Base-by-base conservation (phyloP, 2,888 invertebrate species). In the Osedax frankpressi region DNA sequence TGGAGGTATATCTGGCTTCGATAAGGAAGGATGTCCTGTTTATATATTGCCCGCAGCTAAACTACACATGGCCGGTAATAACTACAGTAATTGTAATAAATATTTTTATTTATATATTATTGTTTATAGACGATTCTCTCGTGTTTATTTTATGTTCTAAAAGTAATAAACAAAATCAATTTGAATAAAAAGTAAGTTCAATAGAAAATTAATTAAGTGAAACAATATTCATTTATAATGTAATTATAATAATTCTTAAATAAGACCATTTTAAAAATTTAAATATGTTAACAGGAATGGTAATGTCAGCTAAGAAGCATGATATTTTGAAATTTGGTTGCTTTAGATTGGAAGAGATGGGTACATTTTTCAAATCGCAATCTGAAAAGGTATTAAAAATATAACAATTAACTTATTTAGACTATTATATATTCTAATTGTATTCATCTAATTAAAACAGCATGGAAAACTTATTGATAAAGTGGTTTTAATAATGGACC, bases 31-130 rank as follows among this genome's bases (percentile, higher is more conserved):
- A 2, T 44, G 60, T 81, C 76, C 86, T 88, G 90, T 93, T 24
- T 89, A 91, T 79, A 87, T 92, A 14, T 88, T 92, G 44, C 92
- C 92, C 0, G 91, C 93, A 81, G 88, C 89, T 76, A 90, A 90
- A 0, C 84, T 92, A 76, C 94, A 94, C 82, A 88, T 91, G 72
- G 83, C 81, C 80, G 85, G 84, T 76, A 27, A 28, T 28, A 28
- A n/a, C n/a, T n/a, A n/a, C n/a, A n/a, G n/a, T n/a, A n/a, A n/a
- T n/a, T n/a, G n/a, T n/a, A n/a, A n/a, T n/a, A n/a, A n/a, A n/a
- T n/a, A n/a, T n/a, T n/a, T n/a, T n/a, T n/a, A n/a, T n/a, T n/a
- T n/a, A n/a, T n/a, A n/a, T n/a, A n/a, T n/a, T n/a, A n/a, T n/a
- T n/a, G n/a, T n/a, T n/a, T n/a, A n/a, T n/a, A n/a, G n/a, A n/a